Evolutionary conservation across 2,113 vertebrate genomes (phyloP), one percentile per base, ranked within the genome.

Genomic region (Collichthys lucidus): DNA sequence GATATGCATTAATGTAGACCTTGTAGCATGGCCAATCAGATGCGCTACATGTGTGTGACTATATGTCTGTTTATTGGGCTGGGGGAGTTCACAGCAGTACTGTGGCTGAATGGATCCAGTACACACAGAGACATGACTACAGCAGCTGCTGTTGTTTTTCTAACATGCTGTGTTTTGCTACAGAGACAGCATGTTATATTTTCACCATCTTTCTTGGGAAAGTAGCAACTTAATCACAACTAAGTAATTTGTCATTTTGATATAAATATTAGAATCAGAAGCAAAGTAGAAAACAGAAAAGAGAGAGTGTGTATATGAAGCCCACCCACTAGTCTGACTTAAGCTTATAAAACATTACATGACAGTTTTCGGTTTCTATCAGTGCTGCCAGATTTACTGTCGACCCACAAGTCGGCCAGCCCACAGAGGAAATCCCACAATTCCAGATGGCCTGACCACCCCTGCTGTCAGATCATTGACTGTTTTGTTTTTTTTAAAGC

Each of bases 371-470:
- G 20, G 50, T 70, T 74, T 40, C 20, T 44, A 42, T 61, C 42
- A 70, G 53, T 72, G 49, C 60, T 65, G 74, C 50, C 74, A 74
- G 74, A 74, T 74, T 76, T 24, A 53, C 66, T 73, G 62, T 40
- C 19, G 35, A 62, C 53, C 40, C 44, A 46, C n/a, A 68, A 31
- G 67, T 80, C 20, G 9, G 70, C 14, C 59, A 65, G 69, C 60
- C 64, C 42, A 42, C 79, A 49, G 73, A 84, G 67, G 69, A 75
- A 78, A 63, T 62, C 73, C 24, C 50, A 71, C 52, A 44, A 10
- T 50, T 60, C 70, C 81, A 74, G 81, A 87, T 80, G 52, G 73
- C 77, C 52, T 52, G 26, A 55, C 52, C 56, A 60, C 60, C 22
- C 73, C 44, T 80, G 52, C 66, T 69, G 47, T 76, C 16, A 77